Evolutionary conservation across 2,888 invertebrate species (phyloP), one percentile per base, ranked within the genome.

Genomic region (Cryptus viduatorius): DNA sequence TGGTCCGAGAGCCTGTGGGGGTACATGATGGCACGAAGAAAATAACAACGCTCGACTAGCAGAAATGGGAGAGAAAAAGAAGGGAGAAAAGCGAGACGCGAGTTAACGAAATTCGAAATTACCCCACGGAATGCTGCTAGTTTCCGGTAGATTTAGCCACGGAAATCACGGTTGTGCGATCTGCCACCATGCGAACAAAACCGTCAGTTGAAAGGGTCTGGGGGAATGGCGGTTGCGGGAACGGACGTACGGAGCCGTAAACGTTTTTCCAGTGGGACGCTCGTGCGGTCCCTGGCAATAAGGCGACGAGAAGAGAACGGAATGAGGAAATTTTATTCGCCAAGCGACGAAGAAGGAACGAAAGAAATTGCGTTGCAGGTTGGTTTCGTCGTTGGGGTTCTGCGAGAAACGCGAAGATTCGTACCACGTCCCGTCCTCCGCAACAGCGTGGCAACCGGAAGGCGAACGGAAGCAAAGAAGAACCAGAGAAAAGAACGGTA

Each of bases 131-230:
- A 84, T 82, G 79, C 67, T 64, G 71, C 72, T 67, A 71, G 77
- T 82, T 86, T 86, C 84, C 86, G 85, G 61, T 82, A 82, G 84
- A 86, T 86, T 86, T 86, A 86, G 77, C 71, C 83, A 82, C 82
- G 86, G 84, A 86, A 86, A 86, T 86, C 86, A 84, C 82, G 82
- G 42, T 68, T 19, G 83, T 72, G 44, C 78, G 78, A 85, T 83
- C 82, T 78, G 81, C 86, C 69, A 81, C 56, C 24, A 53, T n/a
- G 64, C 64, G 76, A 68, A 76, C 67, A 73, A 79, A 73, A 79
- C 75, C 48, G 42, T 50, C 48, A 75, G 71, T 16, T 42, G 8
- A n/a, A n/a, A 31, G 68, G 19, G 42, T 37, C 37, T 29, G 59
- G 31, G 16, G 50, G 24, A 29, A 44, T 29, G 24, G 0, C 64